phyloP scores from a whole-genome alignment of 92 coral and sea anemone genomes.

The Palythoa heliodiscus region DNA sequence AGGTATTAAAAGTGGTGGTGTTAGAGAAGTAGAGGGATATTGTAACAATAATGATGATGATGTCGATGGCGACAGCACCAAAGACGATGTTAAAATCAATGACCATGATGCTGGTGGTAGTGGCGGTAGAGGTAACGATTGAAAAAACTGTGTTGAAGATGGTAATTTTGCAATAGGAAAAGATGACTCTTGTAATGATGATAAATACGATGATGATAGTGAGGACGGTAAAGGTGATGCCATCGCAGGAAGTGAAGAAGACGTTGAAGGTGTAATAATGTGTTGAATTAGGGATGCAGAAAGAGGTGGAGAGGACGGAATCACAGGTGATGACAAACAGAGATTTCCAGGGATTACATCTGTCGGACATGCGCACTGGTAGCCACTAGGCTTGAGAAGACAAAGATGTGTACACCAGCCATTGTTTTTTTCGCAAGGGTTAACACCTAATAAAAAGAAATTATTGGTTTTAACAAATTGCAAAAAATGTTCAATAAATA shows the following conservation, averaged over 20 bases:
- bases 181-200: too few relatives aligned
- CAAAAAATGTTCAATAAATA: too few relatives aligned
- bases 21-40: too few relatives aligned
- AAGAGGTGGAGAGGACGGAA: not conserved
- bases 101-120: not conserved
- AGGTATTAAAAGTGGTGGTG: not conserved
- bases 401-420: slow-evolving; percentile 68
- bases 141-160: too few relatives aligned
- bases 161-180: too few relatives aligned
- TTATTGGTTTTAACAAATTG: not conserved
- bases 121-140: too few relatives aligned
- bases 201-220: not conserved
- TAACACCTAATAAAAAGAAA: slow-evolving; percentile 19
- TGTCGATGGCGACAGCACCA: not conserved
- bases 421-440: slow-evolving; percentile 52
- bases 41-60: not conserved
- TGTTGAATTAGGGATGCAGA: not conserved
- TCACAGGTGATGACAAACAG: slow-evolving; percentile 52
- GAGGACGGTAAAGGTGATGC: not conserved
- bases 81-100: not conserved
- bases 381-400: slow-evolving; percentile 59
- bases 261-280: too few relatives aligned
- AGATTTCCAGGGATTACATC: slow-evolving; percentile 1
- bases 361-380: slow-evolving; percentile 52
- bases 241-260: not conserved